Base-by-base conservation (phyloP, 2,888 invertebrate species). In the Thereva unica region DNA sequence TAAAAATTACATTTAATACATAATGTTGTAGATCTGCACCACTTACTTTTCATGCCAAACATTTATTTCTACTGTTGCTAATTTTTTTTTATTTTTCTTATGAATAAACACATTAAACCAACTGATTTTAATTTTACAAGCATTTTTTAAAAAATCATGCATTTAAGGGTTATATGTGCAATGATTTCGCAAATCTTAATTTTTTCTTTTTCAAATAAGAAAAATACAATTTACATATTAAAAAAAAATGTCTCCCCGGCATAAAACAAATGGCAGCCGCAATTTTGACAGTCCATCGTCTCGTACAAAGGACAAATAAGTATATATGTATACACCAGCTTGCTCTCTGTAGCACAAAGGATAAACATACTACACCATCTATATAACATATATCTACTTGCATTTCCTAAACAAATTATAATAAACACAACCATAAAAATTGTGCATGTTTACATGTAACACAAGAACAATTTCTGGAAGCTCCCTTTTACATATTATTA, bases 401-500 rank as follows among this genome's bases (percentile, higher is more conserved):
- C 52, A 53, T 38, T 53, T 53, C 52, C 52, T 35, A n/a, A n/a
- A n/a, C 52, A 37, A 53, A 9, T 35, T 23, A 23, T 23, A 37
- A 53, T 37, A 44, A 44, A 44, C 8, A 44, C 8, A 44, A 44
- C 10, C 5, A 10, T 37, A 5, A 53, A 53, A 53, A 34, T 35
- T 38, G 37, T 35, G 23, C 23, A 23, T 23, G 23, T 23, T 23
- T 37, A 38, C 55, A 55, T 10, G 55, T 12, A n/a, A 40, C 23
- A 55, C n/a, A 55, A 40, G 40, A 34, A 12, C 34, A 56, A 56
- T 42, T 41, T 56, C 44, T 56, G 35, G 44, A 56, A 47, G 38
- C 38, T 59, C 49, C 23, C 59, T 37, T 49, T 34, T 47, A 41
- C 55, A 55, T 38, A 49, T 59, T 59, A 44, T 59, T 59, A 49